Conservation (phyloP, 37 sponge, comb jelly and placozoan genomes). For the Beroe ovata region DNA sequence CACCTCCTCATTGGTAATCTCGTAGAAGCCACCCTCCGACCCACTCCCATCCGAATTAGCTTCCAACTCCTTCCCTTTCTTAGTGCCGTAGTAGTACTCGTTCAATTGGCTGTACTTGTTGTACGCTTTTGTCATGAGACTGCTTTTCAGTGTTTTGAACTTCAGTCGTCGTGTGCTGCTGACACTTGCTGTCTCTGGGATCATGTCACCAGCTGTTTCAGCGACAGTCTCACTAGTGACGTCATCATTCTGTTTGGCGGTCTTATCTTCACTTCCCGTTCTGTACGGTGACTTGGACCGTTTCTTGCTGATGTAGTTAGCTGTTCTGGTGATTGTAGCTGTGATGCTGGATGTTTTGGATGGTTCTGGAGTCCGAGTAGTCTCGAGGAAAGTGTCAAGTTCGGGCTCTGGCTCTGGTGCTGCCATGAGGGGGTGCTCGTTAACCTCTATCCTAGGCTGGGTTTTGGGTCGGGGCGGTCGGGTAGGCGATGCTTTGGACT, state of each 20-base stretch:
- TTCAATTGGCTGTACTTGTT: slow-evolving; percentile 31
- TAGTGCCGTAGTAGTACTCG: slow-evolving; percentile 27
- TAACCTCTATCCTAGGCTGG: background rate
- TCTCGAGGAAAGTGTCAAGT: background rate
- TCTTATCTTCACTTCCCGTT: background rate
- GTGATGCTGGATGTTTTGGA: background rate
- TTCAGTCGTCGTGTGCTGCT: background rate
- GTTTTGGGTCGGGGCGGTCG: background rate
- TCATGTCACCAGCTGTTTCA: background rate
- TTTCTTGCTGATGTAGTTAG: background rate
- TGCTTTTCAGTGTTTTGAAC: slow-evolving; percentile 11
- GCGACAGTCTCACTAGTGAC: background rate
- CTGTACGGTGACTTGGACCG: background rate
- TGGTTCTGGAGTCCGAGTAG: background rate
- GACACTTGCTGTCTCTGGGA: too few relatives aligned
- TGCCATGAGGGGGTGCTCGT: slow-evolving; percentile 37
- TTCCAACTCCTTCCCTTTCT: background rate
- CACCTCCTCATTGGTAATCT: slow-evolving; percentile 17
- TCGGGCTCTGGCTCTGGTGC: slow-evolving; percentile 9
- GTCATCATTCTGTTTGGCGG: background rate
- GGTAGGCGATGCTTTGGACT: background rate
- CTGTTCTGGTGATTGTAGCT: background rate
- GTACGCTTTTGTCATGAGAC: background rate
- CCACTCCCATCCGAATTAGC: background rate
- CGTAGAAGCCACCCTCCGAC: slow-evolving; percentile 19